Percentiles rank a stretch among this genome's conserved stretches.
Conservation (phyloP, 2,888 invertebrate species). For the Ormia ochracea region DNA sequence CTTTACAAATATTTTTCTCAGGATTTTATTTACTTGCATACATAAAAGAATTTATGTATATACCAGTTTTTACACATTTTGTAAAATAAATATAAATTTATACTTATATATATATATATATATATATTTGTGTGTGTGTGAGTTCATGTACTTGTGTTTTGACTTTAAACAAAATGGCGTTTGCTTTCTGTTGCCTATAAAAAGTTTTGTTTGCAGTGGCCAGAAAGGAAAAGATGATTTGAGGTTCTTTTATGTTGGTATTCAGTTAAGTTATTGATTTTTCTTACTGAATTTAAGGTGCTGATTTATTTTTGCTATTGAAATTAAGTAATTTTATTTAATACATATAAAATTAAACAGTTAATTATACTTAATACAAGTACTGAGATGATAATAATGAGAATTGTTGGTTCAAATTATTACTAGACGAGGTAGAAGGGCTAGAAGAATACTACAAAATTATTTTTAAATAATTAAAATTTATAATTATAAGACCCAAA, state of each 20-base stretch:
- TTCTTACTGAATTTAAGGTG: conserved; percentile 49
- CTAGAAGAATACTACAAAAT: too few relatives aligned
- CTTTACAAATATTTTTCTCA: conserved; percentile 4
- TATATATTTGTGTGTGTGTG: neutral
- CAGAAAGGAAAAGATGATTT: conserved; percentile 54
- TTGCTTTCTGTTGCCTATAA: conserved; percentile 44
- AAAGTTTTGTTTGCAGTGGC: conserved; percentile 37
- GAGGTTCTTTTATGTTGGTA: conserved; percentile 57
- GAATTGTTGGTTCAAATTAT: too few relatives aligned
- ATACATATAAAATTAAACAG: neutral
- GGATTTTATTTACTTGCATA: neutral
- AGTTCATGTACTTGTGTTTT: conserved; percentile 13
- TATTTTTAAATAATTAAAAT: too few relatives aligned
- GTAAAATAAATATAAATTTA: conserved; percentile 49
- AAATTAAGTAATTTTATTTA: conserved; percentile 23
- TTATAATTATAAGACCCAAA: too few relatives aligned
- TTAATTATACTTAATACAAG: too few relatives aligned
- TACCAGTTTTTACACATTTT: conserved; percentile 4
- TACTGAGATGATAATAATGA: too few relatives aligned
- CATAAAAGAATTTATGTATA: neutral
- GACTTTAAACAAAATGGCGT: conserved; percentile 61
- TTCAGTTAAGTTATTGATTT: conserved; percentile 60
- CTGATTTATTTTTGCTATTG: conserved; percentile 35
- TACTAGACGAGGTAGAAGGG: too few relatives aligned
- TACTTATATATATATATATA: conserved; percentile 10